Conservation (phyloP, 2,888 invertebrate species). For the Muschampia plurimacula region DNA sequence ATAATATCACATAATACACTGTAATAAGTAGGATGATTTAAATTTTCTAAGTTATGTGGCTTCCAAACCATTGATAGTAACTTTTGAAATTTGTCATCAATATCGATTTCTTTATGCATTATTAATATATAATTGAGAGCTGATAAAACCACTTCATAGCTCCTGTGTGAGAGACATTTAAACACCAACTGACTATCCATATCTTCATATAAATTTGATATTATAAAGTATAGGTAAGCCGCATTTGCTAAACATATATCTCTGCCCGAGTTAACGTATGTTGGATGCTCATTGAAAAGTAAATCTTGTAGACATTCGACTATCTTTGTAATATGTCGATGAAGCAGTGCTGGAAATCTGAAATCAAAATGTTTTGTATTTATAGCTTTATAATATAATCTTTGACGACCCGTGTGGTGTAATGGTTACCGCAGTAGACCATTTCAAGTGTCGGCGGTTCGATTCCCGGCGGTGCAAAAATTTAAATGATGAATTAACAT, state of each 20-base stretch:
- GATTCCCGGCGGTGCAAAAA: too few relatives aligned
- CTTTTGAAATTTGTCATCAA: conserved; percentile 55
- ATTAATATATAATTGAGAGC: conserved; percentile 57
- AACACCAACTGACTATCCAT: conserved; percentile 10
- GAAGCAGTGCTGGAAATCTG: conserved; percentile 2
- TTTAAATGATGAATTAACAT: too few relatives aligned
- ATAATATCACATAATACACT: conserved; percentile 54
- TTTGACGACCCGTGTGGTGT: too few relatives aligned
- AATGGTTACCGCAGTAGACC: too few relatives aligned
- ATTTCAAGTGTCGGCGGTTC: too few relatives aligned
- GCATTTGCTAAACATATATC: conserved; percentile 62
- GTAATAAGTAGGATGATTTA: conserved; percentile 49
- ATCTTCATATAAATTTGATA: conserved; percentile 44
- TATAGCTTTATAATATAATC: too few relatives aligned
- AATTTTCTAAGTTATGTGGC: conserved; percentile 34
- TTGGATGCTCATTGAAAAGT: conserved; percentile 49
- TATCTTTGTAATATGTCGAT: conserved; percentile 47
- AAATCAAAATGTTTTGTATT: background rate
- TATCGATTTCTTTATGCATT: conserved; percentile 51
- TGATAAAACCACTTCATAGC: conserved; percentile 58
- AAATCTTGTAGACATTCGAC: conserved; percentile 50
- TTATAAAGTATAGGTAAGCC: conserved; percentile 51
- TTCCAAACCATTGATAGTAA: conserved; percentile 52
- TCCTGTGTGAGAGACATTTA: conserved; percentile 51
- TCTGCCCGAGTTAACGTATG: conserved; percentile 53